Base-by-base conservation (phyloP, 2,113 vertebrate genomes). In the Hiodon tergisus region DNA sequence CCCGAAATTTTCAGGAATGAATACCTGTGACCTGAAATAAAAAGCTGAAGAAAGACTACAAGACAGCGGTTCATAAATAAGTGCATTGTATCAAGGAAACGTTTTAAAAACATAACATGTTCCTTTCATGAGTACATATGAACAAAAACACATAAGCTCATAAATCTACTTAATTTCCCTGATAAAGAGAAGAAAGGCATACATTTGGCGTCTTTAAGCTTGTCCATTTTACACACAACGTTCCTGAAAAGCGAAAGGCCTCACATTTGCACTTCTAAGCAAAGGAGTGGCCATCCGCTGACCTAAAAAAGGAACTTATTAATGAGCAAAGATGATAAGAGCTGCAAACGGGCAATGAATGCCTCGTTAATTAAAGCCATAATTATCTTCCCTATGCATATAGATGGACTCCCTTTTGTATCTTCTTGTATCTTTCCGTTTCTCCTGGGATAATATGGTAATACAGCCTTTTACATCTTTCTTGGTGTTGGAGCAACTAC, bases 181-280 rank as follows among this genome's bases (percentile, higher is more conserved):
- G 7, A 9, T 14, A 65, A 46, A 8, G 55, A 9, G 0, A 78
- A 78, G 9, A 47, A 8, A 10, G 4, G 71, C 3, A 58, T 31
- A n/a, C 46, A 72, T 5, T 9, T 76, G 17, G 17, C 31, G 48
- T 55, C 46, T 70, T 80, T 65, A 72, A 80, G 75, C 72, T 63
- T 67, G 62, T 11, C 62, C 70, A 55, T 76, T 78, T 77, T 7
- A 11, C 16, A 50, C 3, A 31, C 54, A 31, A 48, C 67, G 77
- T 5, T 65, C 46, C 60, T 73, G 31, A 6, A 47, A 16, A 31
- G 3, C 16, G 65, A 11, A 59, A 11, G 53, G 61, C 50, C 47
- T 76, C 82, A 86, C 71, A 89, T 88, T 88, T 85, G 53, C 88
- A 89, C 83, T 86, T 91, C 86, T 90, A 74, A 90, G 83, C 81